These are phyloP conservation scores for Pituophis catenifer DNA, from an alignment of 2,113 vertebrate species.

Conservation along the genomic window DNA sequence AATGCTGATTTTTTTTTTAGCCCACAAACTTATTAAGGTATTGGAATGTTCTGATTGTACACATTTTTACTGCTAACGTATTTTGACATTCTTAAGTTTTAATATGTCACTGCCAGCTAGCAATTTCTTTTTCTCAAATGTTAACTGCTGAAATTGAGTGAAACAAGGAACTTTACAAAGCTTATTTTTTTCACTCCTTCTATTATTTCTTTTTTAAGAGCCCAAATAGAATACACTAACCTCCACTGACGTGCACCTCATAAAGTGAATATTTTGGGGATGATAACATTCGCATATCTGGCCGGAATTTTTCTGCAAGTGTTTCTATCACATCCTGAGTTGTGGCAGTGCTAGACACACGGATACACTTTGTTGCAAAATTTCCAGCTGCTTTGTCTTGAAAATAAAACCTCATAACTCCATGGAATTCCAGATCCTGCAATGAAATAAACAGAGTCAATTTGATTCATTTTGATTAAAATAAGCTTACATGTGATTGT, in stretches of 20 bases:
- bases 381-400: slow-evolving; percentile 98
- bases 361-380: slow-evolving; percentile 97
- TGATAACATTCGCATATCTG: slow-evolving; percentile 98
- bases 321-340: slow-evolving; percentile 98
- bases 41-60: not conserved
- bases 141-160: not conserved
- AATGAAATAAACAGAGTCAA: slow-evolving; percentile 40
- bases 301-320: slow-evolving; percentile 95
- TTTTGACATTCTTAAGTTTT: not conserved
- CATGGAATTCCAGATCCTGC: slow-evolving; percentile 97
- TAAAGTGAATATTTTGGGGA: slow-evolving; percentile 96
- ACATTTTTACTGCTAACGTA: not conserved
- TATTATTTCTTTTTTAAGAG: not conserved
- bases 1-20: not conserved
- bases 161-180: not conserved
- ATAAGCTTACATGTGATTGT: not conserved
- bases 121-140: not conserved
- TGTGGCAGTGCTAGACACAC: slow-evolving; percentile 96
- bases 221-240: slow-evolving; percentile 72
- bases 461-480: not conserved
- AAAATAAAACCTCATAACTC: slow-evolving; percentile 99
- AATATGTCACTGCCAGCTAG: too few species aligned
- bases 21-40: not conserved
- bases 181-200: not conserved
- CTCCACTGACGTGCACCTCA: slow-evolving; percentile 97